Base-by-base conservation (phyloP, 92 coral and sea anemone genomes). In the Parazoanthus darwini region DNA sequence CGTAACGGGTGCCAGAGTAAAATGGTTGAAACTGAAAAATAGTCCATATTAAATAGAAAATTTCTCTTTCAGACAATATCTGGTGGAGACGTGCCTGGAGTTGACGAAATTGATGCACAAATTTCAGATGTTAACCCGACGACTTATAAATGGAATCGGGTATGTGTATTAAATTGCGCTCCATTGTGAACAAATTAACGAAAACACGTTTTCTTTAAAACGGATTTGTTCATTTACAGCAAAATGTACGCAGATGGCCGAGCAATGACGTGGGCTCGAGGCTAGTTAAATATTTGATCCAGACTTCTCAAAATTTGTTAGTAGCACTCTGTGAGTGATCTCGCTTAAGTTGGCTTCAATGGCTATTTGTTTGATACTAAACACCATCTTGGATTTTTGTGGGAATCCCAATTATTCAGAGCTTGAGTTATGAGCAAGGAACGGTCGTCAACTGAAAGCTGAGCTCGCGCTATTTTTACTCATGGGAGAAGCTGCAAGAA, bases 121-220 rank as follows among this genome's bases (percentile, higher is more conserved):
- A 97, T 97, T 66, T 97, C 99, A 23, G 96, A 97, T 91, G 92
- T 93, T n/a, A 96, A 97, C 74, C 95, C 99, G 11, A 93, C 91
- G 65, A 94, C 91, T 22, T 82, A 91, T 48, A 94, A 94, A 36
- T 95, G 98, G 98, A 91, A 92, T 38, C 86, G 92, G 98, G 98
- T 93, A 81, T 89, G 91, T 92, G 29, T 63, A 22, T 63, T 22
- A 20, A 20, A 63, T 63, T 3, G 4, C 2, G 25, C 8, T 1
- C 26, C 25, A 3, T 5, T 23, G 26, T 63, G 25, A 63, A 63
- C 70, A 63, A 63, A 63, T 63, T 20, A 18, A 1, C 20, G 70
- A 63, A 63, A 63, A 23, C 20, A 63, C 20, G 20, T 54, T 54
- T 54, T 54, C 59, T 63, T 63, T 63, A 63, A 18, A 23, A 63